phyloP scores from a whole-genome alignment of 2,113 vertebrate genomes.

The Sterrhoptilus dennistouni region DNA sequence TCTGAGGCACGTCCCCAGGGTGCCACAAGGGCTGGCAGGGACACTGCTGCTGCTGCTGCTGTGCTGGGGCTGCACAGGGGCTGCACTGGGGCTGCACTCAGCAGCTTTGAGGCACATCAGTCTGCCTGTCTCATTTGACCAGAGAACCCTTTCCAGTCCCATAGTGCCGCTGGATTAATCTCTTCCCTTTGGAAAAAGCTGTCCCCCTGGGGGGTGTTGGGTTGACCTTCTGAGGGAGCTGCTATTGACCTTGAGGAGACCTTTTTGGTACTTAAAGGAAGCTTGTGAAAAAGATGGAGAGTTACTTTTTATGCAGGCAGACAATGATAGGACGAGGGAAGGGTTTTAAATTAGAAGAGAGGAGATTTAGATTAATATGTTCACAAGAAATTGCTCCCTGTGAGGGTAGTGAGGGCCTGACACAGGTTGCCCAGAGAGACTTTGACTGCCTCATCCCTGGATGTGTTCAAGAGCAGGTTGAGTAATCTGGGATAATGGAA shows the following conservation, averaged over 20 bases:
- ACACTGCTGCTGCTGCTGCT: neutral
- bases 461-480: rapidly evolving
- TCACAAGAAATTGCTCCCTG: neutral
- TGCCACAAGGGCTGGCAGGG: neutral
- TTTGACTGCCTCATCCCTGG: neutral
- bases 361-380: no score
- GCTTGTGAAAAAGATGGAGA: neutral
- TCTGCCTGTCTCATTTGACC: neutral
- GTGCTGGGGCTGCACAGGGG: rapidly evolving
- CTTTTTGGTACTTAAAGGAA: neutral
- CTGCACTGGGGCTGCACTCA: rapidly evolving
- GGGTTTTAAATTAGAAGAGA: neutral
- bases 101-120: neutral
- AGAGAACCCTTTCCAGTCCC: neutral
- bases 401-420: neutral
- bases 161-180: rapidly evolving
- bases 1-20: conserved; percentile 77
- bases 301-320: neutral
- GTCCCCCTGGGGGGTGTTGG: neutral
- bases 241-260: neutral
- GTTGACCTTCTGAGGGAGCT: neutral
- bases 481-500: neutral
- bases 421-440: neutral
- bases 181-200: neutral
- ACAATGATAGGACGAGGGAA: neutral